Evolutionary conservation across 1,140 invertebrate species (phyloP).

Genomic region (Hyles vespertilio): DNA sequence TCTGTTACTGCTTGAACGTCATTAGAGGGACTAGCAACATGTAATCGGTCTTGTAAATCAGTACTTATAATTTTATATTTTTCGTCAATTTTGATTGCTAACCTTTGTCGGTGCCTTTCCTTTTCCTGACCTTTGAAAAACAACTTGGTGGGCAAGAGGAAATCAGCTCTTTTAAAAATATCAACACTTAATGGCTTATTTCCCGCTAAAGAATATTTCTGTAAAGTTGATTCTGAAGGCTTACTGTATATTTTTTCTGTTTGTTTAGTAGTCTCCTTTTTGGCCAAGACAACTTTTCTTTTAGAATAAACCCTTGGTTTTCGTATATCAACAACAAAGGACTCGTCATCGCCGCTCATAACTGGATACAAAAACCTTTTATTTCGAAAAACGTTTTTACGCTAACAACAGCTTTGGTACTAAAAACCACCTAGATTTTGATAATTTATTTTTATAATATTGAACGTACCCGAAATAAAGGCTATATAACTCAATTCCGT

Average conservation of each 20-base stretch:
- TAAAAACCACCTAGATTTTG: too few species aligned
- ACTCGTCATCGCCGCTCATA: conserved; percentile 16
- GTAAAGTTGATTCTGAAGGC: conserved; percentile 13
- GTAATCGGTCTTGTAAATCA: conserved; percentile 31
- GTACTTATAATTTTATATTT: conserved; percentile 43
- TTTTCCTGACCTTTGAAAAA: conserved; percentile 42
- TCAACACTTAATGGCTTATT: conserved; percentile 28
- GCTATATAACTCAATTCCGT: too few species aligned
- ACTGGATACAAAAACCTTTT: too few species aligned
- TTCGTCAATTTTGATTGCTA: conserved; percentile 28
- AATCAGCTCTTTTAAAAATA: conserved; percentile 32
- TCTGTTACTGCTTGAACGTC: conserved; percentile 35
- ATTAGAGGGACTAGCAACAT: conserved; percentile 22
- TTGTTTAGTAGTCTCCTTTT: conserved; percentile 4
- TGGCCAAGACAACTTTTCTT: neutral
- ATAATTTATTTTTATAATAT: too few species aligned
- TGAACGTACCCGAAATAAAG: too few species aligned
- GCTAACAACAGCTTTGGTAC: too few species aligned
- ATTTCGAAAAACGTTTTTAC: too few species aligned
- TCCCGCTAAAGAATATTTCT: conserved; percentile 24
- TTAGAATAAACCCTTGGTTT: conserved; percentile 21
- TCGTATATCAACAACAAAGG: conserved; percentile 30
- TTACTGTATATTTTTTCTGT: conserved; percentile 10
- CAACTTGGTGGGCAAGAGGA: conserved; percentile 44
- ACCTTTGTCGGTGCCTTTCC: conserved; percentile 25